Evolutionary conservation across 2,888 invertebrate genomes (phyloP).

Genomic region (Macrophya annulata): DNA sequence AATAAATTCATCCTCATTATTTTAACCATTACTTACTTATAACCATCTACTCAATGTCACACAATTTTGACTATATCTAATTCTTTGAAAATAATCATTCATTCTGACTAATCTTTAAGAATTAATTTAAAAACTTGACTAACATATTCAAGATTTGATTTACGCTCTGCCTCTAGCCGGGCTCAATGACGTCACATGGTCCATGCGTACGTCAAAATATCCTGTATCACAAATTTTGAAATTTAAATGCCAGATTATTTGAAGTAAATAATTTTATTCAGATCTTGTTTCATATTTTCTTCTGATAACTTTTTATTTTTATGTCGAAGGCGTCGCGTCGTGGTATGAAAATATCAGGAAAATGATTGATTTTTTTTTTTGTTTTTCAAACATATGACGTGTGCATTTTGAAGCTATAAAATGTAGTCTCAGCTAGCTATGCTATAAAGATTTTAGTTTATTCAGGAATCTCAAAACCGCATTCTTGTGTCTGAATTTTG

Average conservation of each 20-base stretch:
- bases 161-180: neutral
- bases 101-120: neutral
- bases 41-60: neutral
- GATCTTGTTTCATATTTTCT: neutral
- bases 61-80: neutral
- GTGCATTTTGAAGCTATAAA: neutral
- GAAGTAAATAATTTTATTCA: neutral
- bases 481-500: neutral
- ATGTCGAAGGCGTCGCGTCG: neutral
- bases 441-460: neutral
- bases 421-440: neutral
- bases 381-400: neutral
- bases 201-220: neutral
- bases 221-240: neutral
- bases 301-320: neutral
- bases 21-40: neutral
- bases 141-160: neutral
- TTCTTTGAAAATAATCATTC: too few relatives aligned
- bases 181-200: conserved; percentile 29
- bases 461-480: neutral
- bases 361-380: neutral
- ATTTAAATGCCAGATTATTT: neutral
- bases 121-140: neutral
- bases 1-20: neutral
- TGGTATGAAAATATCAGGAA: neutral